Conservation (phyloP, 2,888 invertebrate species). For the Apodemia duryi region DNA sequence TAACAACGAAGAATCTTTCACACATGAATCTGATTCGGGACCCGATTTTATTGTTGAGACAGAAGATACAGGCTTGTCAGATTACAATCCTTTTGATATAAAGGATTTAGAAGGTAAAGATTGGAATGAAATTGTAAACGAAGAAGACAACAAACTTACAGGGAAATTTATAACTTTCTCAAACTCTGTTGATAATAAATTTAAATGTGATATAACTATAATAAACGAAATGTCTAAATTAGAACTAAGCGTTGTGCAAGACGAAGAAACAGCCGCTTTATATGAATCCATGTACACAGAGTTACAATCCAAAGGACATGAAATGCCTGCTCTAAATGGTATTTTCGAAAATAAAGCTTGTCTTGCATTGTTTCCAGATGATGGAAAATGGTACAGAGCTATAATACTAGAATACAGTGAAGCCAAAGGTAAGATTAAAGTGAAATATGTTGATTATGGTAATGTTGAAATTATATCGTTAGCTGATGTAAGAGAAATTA, state of each 20-base stretch:
- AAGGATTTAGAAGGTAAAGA: slow-evolving; percentile 42
- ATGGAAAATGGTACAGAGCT: slow-evolving; percentile 86
- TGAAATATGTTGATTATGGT: slow-evolving; percentile 88
- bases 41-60: slow-evolving; percentile 57
- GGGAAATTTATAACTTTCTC: slow-evolving; percentile 43
- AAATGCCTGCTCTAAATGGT: slow-evolving; percentile 61
- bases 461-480: slow-evolving; percentile 77
- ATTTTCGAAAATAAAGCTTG: slow-evolving; percentile 79
- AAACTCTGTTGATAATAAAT: slow-evolving; percentile 40
- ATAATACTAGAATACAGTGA: slow-evolving; percentile 74
- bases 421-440: slow-evolving; percentile 65
- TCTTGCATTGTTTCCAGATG: slow-evolving; percentile 79
- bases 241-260: slow-evolving; percentile 54
- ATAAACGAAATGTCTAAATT: slow-evolving; percentile 49
- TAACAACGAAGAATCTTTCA: slow-evolving; percentile 21
- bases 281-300: slow-evolving; percentile 71
- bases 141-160: slow-evolving; percentile 36
- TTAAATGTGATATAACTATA: slow-evolving; percentile 52
- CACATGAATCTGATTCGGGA: slow-evolving; percentile 43
- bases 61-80: slow-evolving; percentile 29
- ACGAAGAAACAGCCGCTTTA: slow-evolving; percentile 53
- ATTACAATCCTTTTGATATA: slow-evolving; percentile 34
- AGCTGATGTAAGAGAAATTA: slow-evolving; percentile 68
- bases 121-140: slow-evolving; percentile 55
- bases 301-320: slow-evolving; percentile 63